phyloP scores from a whole-genome alignment of 2,888 invertebrate species.

The Eurytoma adleriae region DNA sequence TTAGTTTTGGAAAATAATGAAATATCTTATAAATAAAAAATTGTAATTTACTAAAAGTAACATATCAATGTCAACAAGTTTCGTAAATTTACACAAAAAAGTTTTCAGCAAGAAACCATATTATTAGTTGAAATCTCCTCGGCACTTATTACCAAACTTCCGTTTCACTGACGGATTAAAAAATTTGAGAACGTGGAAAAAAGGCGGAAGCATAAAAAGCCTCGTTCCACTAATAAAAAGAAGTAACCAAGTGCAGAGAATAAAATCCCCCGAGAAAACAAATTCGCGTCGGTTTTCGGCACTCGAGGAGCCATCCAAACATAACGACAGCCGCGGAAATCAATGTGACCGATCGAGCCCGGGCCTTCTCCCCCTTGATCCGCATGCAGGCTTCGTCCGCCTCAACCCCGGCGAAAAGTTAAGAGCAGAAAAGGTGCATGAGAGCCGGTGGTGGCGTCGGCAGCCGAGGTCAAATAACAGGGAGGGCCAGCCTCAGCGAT shows the following conservation, averaged over 20 bases:
- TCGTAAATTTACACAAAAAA: too few species aligned
- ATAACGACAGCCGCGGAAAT: neutral
- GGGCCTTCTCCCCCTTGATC: neutral
- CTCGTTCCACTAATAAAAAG: too few species aligned
- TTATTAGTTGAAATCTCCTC: too few species aligned
- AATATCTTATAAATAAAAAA: too few species aligned
- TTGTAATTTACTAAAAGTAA: too few species aligned
- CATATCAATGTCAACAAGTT: too few species aligned
- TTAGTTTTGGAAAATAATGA: too few species aligned
- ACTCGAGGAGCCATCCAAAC: neutral
- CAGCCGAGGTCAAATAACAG: slow-evolving; percentile 30
- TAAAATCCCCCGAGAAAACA: slow-evolving; percentile 2
- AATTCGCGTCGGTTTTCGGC: slow-evolving; percentile 8
- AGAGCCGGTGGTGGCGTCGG: neutral
- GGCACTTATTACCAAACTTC: too few species aligned
- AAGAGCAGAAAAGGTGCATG: slow-evolving; percentile 14
- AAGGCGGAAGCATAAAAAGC: neutral
- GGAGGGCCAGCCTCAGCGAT: slow-evolving; percentile 60
- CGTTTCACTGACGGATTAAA: too few species aligned
- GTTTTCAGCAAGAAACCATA: too few species aligned
- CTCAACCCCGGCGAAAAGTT: slow-evolving; percentile 7
- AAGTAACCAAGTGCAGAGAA: too few species aligned
- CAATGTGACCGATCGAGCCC: slow-evolving; percentile 4
- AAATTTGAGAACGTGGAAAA: too few species aligned
- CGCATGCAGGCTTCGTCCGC: neutral